Conservation (phyloP, 1,140 invertebrate species). For the Conus betulinus region DNA sequence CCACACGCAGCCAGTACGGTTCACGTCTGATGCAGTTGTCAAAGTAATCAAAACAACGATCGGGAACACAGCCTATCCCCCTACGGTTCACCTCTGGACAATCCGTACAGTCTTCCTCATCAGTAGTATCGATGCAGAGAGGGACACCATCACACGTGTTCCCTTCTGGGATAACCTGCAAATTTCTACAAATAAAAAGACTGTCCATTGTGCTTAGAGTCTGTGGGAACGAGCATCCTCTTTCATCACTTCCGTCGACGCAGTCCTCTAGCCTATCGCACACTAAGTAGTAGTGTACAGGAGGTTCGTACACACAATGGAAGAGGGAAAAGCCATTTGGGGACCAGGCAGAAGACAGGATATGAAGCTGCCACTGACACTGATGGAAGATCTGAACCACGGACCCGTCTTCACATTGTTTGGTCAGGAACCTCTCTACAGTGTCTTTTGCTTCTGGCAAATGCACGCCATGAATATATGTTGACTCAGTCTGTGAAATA, state of each 20-base stretch:
- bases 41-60: background rate
- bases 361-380: background rate
- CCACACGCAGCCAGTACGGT: background rate
- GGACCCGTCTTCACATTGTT: slow-evolving; percentile 12
- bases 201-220: background rate
- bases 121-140: slow-evolving; percentile 34
- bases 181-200: slow-evolving; percentile 23
- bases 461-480: background rate
- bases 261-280: slow-evolving; percentile 41
- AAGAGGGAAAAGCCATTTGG: background rate
- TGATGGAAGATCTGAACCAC: slow-evolving; percentile 17
- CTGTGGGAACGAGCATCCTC: background rate
- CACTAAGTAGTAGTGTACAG: slow-evolving; percentile 29
- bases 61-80: slow-evolving; percentile 24
- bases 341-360: background rate
- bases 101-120: slow-evolving; percentile 32
- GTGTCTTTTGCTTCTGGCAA: background rate
- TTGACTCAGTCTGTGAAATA: background rate
- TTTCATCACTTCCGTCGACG: slow-evolving; percentile 35
- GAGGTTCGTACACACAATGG: background rate
- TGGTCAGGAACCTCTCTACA: background rate
- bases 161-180: background rate
- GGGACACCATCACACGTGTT: slow-evolving; percentile 29
- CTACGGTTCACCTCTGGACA: slow-evolving; percentile 12
- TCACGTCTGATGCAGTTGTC: background rate